Conservation (phyloP, 1,140 invertebrate genomes). For the Drosophila tani region DNA sequence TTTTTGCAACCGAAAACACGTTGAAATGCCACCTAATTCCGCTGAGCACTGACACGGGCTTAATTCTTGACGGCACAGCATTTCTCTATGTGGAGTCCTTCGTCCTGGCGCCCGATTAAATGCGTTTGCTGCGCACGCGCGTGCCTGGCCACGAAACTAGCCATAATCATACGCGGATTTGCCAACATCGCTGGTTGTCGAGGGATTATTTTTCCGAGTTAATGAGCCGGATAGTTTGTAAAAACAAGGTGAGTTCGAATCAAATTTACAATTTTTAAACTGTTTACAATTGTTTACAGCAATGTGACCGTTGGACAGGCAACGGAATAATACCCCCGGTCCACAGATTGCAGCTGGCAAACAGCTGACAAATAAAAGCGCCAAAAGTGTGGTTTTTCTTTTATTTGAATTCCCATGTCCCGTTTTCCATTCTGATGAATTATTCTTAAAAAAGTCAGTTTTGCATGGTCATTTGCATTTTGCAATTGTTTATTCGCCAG, state of each 20-base stretch:
- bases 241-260: neutral
- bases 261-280: slow-evolving; percentile 6
- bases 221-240: neutral
- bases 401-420: too few relatives aligned
- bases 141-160: slow-evolving; percentile 6
- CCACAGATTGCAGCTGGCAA: neutral
- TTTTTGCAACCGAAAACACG: slow-evolving; percentile 49
- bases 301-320: slow-evolving; percentile 2
- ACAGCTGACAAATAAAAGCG: neutral
- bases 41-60: slow-evolving; percentile 56
- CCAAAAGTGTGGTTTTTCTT: too few relatives aligned
- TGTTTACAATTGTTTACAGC: neutral
- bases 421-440: too few relatives aligned
- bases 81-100: slow-evolving; percentile 54
- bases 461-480: too few relatives aligned
- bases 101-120: slow-evolving; percentile 41
- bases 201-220: neutral
- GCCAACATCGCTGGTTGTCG: neutral
- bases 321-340: neutral
- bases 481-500: too few relatives aligned
- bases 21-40: slow-evolving; percentile 56
- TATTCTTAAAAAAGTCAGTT: too few relatives aligned
- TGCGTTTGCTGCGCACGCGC: slow-evolving; percentile 26
- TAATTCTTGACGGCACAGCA: slow-evolving; percentile 21
- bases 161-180: slow-evolving; percentile 9